A percentile compares a stretch with the other conserved stretches of the same genome.
These are phyloP conservation scores for Notamacropus eugenii DNA, from an alignment of 2,797 vertebrate genomes.

Conservation along the genomic window DNA sequence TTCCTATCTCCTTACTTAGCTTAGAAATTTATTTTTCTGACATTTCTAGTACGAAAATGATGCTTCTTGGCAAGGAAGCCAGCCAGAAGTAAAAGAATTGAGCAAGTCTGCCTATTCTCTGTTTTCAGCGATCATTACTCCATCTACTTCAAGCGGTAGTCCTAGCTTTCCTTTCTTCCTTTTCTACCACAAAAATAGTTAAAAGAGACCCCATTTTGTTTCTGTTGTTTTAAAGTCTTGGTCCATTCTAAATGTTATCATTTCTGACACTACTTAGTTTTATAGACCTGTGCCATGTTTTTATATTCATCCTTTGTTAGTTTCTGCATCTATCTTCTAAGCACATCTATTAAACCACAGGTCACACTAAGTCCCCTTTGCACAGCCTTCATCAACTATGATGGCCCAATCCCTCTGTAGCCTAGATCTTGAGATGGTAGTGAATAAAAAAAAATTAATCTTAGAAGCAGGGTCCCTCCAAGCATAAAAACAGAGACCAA, in stretches of 20 bases:
- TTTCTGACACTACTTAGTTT: not conserved
- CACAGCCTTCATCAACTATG: not conserved
- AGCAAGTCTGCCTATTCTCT: not conserved
- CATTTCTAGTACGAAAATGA: not conserved
- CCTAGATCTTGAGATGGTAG: not conserved
- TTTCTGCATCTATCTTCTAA: not conserved
- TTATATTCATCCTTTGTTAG: not conserved
- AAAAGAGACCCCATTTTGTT: not conserved
- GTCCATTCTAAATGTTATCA: not conserved
- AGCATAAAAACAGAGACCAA: not conserved
- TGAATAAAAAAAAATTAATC: not conserved
- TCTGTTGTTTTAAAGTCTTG: not conserved
- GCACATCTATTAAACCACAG: not conserved
- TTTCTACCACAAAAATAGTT: not conserved
- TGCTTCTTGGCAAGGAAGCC: not conserved
- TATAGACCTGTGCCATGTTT: not conserved
- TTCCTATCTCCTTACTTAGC: not conserved
- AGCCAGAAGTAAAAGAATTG: not conserved
- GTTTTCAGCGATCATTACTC: not conserved
- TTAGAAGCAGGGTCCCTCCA: not conserved
- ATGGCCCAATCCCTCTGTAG: not conserved
- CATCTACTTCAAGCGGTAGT: not conserved
- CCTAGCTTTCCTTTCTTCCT: not conserved
- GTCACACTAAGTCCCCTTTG: not conserved
- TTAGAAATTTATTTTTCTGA: not conserved